Evolutionary conservation across 2,797 vertebrate species (phyloP), one percentile per base, ranked within the genome.

Genomic region (Sebastes itinus): DNA sequence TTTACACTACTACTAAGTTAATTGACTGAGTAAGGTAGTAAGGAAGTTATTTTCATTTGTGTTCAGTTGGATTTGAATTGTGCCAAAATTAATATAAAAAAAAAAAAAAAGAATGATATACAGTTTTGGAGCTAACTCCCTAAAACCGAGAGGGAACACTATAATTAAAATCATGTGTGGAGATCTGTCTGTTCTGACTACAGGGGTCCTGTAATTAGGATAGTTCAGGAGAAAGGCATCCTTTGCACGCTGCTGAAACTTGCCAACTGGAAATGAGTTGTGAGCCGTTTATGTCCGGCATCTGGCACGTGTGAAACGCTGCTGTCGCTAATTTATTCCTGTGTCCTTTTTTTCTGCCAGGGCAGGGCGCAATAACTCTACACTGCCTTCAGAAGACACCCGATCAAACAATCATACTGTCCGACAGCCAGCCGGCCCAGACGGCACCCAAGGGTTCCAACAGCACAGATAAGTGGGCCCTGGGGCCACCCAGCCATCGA

Each of bases 381-480:
- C 94, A 71, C 82, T 90, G 88, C 93, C 95, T 90, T 96, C 96
- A 0, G 98, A 99, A 77, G 98, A 99, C 82, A 91, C 89, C 92
- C 92, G 97, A 83, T 96, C 97, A 92, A 96, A 97, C 95, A 97
- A 96, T 92, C 97, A 97, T 81, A 96, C 97, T 93, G 96, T 98
- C 89, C 94, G 97, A 85, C 97, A 99, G 90, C 97, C 98, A 10
- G 92, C 96, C 85, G 96, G 97, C 89, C 97, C 97, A 16, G 98
- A 99, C 55, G 96, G 97, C 87, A 97, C 97, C 75, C 98, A 98
- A 75, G 98, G 98, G 92, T 98, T 99, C 96, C 96, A 96, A 89
- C 97, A 99, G 84, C 96, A 97, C 95, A 98, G 98, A 99, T 99
- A 98, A 96, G 93, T 60, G 66, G 81, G 75, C 60, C 78, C 63